phyloP scores from a whole-genome alignment of 2,888 invertebrate species.

The Heteromyza rotundicornis region DNA sequence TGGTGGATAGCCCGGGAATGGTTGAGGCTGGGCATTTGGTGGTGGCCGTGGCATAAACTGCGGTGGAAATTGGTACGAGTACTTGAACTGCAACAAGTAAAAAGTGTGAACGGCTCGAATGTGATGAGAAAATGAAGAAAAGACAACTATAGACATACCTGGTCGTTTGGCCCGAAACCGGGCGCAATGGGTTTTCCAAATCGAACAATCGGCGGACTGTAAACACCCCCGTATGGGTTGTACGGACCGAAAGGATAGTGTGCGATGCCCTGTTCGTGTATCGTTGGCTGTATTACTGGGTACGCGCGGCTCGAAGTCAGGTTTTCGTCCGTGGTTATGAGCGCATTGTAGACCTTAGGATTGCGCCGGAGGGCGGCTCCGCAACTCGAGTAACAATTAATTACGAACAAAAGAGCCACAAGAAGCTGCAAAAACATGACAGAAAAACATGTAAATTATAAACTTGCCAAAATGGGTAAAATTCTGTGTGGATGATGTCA shows the following conservation, averaged over 20 bases:
- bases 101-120: neutral
- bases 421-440: slow-evolving; percentile 39
- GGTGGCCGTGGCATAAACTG: slow-evolving; percentile 31
- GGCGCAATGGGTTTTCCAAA: slow-evolving; percentile 55
- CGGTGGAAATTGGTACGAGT: slow-evolving; percentile 42
- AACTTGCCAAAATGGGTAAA: no score
- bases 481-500: no score
- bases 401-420: slow-evolving; percentile 35
- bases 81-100: slow-evolving; percentile 41
- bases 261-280: slow-evolving; percentile 69
- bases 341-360: slow-evolving; percentile 80
- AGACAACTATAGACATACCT: slow-evolving; percentile 37
- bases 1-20: slow-evolving; percentile 24
- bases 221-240: slow-evolving; percentile 54
- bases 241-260: slow-evolving; percentile 56
- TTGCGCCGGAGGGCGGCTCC: slow-evolving; percentile 29
- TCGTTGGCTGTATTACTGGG: slow-evolving; percentile 75
- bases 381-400: slow-evolving; percentile 33
- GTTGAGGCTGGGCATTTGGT: slow-evolving; percentile 22
- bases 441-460: no score
- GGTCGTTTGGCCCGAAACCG: slow-evolving; percentile 47
- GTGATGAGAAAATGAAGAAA: neutral
- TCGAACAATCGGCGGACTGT: slow-evolving; percentile 51
- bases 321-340: slow-evolving; percentile 79
- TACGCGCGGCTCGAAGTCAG: slow-evolving; percentile 77